Conservation (phyloP, 2,113 vertebrate genomes). For the Melozone crissalis region DNA sequence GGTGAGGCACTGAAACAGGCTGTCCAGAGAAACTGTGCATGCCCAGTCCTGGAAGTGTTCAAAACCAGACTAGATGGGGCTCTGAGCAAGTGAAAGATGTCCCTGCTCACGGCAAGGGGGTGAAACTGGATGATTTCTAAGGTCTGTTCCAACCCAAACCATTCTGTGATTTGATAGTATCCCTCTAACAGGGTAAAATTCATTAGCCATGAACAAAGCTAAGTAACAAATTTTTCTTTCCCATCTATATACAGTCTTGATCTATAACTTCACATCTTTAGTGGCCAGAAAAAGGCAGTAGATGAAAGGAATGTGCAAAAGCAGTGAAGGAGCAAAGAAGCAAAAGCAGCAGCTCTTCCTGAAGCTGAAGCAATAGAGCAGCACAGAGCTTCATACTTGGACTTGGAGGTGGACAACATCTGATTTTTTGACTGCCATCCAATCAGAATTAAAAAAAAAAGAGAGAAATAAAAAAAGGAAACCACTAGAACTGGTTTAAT, state of each 20-base stretch:
- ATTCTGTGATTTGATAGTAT: background rate
- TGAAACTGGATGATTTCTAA: background rate
- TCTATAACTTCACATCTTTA: background rate
- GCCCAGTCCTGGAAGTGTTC: background rate
- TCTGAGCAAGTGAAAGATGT: background rate
- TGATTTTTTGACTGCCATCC: background rate
- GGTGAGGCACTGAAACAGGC: background rate
- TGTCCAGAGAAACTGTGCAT: background rate
- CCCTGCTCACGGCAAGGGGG: background rate
- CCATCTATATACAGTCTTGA: background rate
- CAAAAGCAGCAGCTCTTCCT: background rate
- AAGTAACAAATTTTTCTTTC: background rate
- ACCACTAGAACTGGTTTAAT: conserved; percentile 61
- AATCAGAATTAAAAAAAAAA: background rate
- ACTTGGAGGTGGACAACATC: background rate
- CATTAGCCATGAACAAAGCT: background rate
- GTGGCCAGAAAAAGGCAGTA: background rate
- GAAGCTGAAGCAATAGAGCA: background rate
- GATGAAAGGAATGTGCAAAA: background rate
- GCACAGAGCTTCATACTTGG: background rate
- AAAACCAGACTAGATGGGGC: background rate
- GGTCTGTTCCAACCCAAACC: background rate
- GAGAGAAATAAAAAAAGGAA: background rate
- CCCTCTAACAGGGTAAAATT: background rate
- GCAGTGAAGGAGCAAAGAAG: background rate